Percentiles rank a stretch among this genome's conserved stretches.
Conservation (phyloP, 2,888 invertebrate genomes). For the Therioaphis trifolii region DNA sequence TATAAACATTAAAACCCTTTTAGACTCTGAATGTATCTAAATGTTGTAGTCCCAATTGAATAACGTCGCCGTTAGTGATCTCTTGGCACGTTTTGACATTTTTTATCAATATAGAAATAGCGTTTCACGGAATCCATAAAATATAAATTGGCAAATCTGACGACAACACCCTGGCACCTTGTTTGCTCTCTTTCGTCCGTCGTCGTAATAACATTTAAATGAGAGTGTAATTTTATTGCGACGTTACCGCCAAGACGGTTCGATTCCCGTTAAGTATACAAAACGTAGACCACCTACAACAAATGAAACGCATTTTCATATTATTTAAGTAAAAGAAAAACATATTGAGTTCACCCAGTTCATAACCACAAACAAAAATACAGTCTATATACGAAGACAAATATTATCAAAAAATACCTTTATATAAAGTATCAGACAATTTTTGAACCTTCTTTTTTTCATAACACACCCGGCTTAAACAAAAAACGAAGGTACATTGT, state of each 20-base stretch:
- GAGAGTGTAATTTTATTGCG: slow-evolving; percentile 24
- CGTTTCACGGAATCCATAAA: slow-evolving; percentile 50
- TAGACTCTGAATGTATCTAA: not conserved
- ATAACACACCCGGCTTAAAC: not conserved
- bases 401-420: not conserved
- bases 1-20: not conserved
- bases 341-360: too few species aligned
- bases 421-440: not conserved
- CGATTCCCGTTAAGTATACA: not conserved
- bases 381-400: not conserved
- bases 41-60: slow-evolving; percentile 13
- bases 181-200: not conserved
- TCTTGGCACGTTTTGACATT: slow-evolving; percentile 50
- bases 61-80: slow-evolving; percentile 32
- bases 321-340: slow-evolving; percentile 6
- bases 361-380: not conserved
- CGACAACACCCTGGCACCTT: slow-evolving; percentile 48
- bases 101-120: slow-evolving; percentile 44
- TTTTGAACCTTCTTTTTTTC: not conserved
- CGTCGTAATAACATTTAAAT: slow-evolving; percentile 37
- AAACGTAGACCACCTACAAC: not conserved
- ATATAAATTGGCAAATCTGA: slow-evolving; percentile 59
- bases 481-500: not conserved
- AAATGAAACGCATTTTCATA: not conserved
- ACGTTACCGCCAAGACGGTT: not conserved